Evolutionary conservation across 2,113 vertebrate genomes (phyloP).

Genomic region (Corvus hawaiiensis): DNA sequence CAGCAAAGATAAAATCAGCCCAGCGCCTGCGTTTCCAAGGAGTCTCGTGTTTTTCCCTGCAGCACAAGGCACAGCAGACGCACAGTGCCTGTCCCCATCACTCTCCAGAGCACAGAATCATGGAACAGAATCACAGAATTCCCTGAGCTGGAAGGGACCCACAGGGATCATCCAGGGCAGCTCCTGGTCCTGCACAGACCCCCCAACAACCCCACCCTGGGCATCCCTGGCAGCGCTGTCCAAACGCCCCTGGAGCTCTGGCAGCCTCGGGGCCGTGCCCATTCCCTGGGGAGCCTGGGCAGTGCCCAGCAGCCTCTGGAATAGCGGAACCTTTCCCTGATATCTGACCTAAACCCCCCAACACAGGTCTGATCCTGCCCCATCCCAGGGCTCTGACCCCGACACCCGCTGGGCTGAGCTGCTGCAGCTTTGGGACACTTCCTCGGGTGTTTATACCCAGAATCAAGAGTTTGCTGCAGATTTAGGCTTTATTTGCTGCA

Average conservation of each 20-base stretch:
- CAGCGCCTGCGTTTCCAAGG: neutral
- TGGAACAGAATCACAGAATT: neutral
- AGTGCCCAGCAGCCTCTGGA: neutral
- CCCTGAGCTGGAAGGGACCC: neutral
- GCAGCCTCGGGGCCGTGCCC: rapidly evolving
- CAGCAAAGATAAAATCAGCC: neutral
- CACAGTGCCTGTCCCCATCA: neutral
- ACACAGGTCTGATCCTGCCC: neutral
- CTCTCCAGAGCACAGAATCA: neutral
- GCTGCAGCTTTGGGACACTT: neutral
- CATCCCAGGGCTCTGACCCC: neutral
- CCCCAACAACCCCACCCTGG: neutral
- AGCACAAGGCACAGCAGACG: neutral
- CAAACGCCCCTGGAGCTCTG: neutral
- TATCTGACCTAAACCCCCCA: rapidly evolving
- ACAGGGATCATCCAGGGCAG: neutral
- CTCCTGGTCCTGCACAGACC: neutral
- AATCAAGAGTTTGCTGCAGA: neutral
- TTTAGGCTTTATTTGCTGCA: neutral
- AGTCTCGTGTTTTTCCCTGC: rapidly evolving
- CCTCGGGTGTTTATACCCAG: rapidly evolving
- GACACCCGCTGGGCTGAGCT: rapidly evolving
- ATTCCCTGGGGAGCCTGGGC: neutral
- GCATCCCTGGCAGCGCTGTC: rapidly evolving
- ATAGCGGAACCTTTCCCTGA: rapidly evolving